Evolutionary conservation across 2,888 invertebrate species (phyloP).

Genomic region (Agonopterix arenella): DNA sequence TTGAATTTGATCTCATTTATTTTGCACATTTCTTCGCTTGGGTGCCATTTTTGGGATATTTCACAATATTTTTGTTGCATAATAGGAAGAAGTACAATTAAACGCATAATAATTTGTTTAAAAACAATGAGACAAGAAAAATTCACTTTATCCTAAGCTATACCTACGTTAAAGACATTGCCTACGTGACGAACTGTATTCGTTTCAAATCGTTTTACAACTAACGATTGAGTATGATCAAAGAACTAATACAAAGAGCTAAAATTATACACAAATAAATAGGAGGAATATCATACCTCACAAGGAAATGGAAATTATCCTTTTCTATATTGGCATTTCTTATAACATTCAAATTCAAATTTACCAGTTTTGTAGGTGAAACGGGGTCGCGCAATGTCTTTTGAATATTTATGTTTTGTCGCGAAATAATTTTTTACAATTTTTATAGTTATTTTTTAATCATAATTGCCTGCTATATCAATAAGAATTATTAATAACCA

Average conservation of each 20-base stretch:
- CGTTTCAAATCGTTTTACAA: too few relatives aligned
- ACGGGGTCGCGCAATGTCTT: too few relatives aligned
- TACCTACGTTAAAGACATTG: conserved; percentile 18
- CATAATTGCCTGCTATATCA: conserved; percentile 66
- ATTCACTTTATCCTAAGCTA: conserved; percentile 4
- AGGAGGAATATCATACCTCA: too few relatives aligned
- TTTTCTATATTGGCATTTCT: too few relatives aligned
- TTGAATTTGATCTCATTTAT: conserved; percentile 65
- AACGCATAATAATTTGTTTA: conserved; percentile 51
- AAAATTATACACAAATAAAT: too few relatives aligned
- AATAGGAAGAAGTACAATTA: conserved; percentile 36
- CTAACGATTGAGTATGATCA: too few relatives aligned
- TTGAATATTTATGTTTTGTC: conserved; percentile 4
- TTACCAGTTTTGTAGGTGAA: too few relatives aligned
- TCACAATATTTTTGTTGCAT: conserved; percentile 41
- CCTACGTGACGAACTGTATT: too few relatives aligned
- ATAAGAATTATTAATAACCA: conserved; percentile 41
- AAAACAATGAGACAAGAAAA: not conserved
- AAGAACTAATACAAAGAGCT: too few relatives aligned
- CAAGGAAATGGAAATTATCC: too few relatives aligned
- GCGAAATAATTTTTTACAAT: not conserved
- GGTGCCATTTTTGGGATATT: conserved; percentile 54
- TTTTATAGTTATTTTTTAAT: conserved; percentile 11
- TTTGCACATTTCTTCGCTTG: conserved; percentile 53
- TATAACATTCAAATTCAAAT: too few relatives aligned